Evolutionary conservation across 2,113 vertebrate species (phyloP).

Genomic region (Pygoscelis adeliae): DNA sequence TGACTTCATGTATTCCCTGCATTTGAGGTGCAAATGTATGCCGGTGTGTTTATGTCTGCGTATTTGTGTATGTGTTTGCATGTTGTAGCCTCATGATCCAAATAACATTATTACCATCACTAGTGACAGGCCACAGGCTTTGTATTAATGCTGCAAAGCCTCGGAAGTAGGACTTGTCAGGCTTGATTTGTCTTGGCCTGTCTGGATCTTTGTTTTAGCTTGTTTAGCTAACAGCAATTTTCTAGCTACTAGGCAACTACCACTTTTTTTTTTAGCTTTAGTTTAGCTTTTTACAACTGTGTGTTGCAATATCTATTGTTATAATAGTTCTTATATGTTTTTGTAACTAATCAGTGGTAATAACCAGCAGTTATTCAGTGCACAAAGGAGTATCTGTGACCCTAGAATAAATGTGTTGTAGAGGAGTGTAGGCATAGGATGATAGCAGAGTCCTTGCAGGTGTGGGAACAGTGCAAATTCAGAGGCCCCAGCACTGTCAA

Average conservation of each 20-base stretch:
- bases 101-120: not conserved
- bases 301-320: not conserved
- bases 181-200: not conserved
- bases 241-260: not conserved
- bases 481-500: not conserved
- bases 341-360: not conserved
- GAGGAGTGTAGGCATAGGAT: not conserved
- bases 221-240: not conserved
- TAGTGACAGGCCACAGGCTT: not conserved
- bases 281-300: not conserved
- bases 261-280: not conserved
- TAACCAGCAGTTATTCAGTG: not conserved
- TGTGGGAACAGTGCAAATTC: not conserved
- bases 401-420: not conserved
- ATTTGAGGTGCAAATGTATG: not conserved
- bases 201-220: not conserved
- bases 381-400: not conserved
- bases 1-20: not conserved
- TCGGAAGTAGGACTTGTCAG: not conserved
- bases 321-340: not conserved
- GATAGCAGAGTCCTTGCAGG: not conserved
- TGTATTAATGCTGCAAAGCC: not conserved
- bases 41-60: fast-evolving
- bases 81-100: not conserved
- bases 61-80: not conserved